Evolutionary conservation across 2,797 vertebrate genomes (phyloP).

Genomic region (Serranus cabrilla): DNA sequence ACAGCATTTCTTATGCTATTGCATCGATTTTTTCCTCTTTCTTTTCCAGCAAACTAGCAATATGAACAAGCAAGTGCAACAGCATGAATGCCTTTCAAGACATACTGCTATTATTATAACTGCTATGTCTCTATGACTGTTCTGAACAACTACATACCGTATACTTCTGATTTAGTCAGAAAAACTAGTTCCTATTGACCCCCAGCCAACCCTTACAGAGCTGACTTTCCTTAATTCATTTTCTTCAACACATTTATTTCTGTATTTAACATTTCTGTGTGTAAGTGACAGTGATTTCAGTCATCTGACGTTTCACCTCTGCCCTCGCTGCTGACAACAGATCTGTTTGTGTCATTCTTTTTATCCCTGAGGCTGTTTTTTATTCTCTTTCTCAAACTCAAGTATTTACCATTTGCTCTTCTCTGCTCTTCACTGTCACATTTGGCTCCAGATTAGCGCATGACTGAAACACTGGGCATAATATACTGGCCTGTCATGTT

Average conservation of each 20-base stretch:
- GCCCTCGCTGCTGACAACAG: slow-evolving; percentile 10
- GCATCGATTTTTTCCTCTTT: background rate
- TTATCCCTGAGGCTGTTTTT: slow-evolving; percentile 23
- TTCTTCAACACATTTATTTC: background rate
- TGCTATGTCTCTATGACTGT: background rate
- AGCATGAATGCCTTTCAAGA: background rate
- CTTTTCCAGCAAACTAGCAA: background rate
- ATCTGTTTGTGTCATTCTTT: slow-evolving; percentile 3
- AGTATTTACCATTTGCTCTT: slow-evolving; percentile 32
- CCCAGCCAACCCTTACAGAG: background rate
- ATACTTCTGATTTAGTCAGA: background rate
- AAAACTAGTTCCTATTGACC: background rate
- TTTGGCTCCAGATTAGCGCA: slow-evolving; percentile 53
- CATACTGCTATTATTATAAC: background rate
- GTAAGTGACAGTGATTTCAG: slow-evolving; percentile 6
- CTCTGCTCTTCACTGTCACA: slow-evolving; percentile 43
- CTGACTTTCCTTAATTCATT: background rate
- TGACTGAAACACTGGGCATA: slow-evolving; percentile 53
- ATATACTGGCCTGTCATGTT: slow-evolving; percentile 55
- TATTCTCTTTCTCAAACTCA: slow-evolving; percentile 13
- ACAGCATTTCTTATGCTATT: too few species aligned
- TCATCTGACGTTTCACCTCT: slow-evolving; percentile 13
- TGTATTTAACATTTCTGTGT: background rate
- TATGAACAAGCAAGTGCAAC: background rate
- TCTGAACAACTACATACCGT: background rate